Evolutionary conservation across 2,888 invertebrate species (phyloP).

Genomic region (Pammene aurita): DNA sequence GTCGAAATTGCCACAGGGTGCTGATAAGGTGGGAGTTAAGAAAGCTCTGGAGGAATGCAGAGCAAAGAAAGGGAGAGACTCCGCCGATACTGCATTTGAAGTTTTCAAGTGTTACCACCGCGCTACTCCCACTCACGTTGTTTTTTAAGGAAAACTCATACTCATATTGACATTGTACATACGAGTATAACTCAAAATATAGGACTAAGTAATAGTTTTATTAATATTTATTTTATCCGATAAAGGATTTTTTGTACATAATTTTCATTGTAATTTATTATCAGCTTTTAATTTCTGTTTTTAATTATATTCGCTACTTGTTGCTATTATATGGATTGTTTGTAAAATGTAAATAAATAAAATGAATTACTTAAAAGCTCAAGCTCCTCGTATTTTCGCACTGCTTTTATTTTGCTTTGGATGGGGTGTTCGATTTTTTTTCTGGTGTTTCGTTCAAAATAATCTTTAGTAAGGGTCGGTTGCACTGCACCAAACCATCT

Average conservation of each 20-base stretch:
- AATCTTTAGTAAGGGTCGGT: too few species aligned
- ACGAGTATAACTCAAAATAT: too few species aligned
- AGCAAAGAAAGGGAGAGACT: conserved; percentile 50
- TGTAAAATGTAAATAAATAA: conserved; percentile 1
- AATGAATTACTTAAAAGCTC: background rate
- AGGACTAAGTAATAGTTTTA: too few species aligned
- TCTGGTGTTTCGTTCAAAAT: too few species aligned
- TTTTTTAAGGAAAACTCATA: conserved; percentile 26
- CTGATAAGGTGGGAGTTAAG: conserved; percentile 50
- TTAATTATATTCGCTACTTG: background rate
- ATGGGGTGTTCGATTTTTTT: too few species aligned
- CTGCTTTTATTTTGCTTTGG: too few species aligned
- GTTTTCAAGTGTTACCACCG: conserved; percentile 56
- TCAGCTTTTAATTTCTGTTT: background rate
- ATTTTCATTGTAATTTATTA: background rate
- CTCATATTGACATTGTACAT: background rate
- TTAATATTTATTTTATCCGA: too few species aligned
- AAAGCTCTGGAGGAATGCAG: conserved; percentile 54
- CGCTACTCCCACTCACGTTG: conserved; percentile 63
- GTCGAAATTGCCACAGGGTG: conserved; percentile 51
- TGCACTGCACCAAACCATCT: too few species aligned
- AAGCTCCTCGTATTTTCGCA: too few species aligned
- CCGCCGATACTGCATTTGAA: conserved; percentile 55
- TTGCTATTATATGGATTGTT: background rate
- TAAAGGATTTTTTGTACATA: background rate